Conservation (phyloP, 2,888 invertebrate species). For the Chalcis sispes region DNA sequence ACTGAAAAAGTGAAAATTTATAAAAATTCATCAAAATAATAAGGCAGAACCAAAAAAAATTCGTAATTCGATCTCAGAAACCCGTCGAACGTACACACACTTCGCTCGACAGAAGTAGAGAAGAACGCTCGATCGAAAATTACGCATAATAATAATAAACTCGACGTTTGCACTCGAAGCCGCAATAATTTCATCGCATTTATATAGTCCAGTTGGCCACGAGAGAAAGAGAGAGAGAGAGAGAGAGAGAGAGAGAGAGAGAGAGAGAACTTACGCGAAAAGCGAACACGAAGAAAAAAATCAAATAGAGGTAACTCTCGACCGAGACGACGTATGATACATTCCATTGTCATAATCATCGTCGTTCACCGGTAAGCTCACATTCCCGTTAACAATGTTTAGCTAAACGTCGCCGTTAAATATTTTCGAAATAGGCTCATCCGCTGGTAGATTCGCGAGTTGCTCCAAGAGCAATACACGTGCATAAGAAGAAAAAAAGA, state of each 20-base stretch:
- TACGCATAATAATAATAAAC: too few relatives aligned
- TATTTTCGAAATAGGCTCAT: slow-evolving; percentile 47
- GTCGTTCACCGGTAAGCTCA: slow-evolving; percentile 1
- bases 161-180: background rate
- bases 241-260: background rate
- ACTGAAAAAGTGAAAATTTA: too few relatives aligned
- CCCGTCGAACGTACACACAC: too few relatives aligned
- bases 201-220: background rate
- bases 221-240: slow-evolving; percentile 13
- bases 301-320: background rate
- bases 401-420: slow-evolving; percentile 41
- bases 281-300: background rate
- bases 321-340: slow-evolving; percentile 25
- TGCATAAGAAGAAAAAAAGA: background rate
- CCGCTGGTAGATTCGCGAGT: background rate
- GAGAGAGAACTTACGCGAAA: background rate
- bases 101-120: too few relatives aligned
- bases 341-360: too few relatives aligned
- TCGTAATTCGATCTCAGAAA: too few relatives aligned
- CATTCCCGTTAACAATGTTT: slow-evolving; percentile 48
- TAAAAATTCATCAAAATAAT: too few relatives aligned
- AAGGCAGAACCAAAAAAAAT: too few relatives aligned
- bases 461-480: background rate
- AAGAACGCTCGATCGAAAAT: too few relatives aligned
- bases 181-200: slow-evolving; percentile 31